These are phyloP conservation scores for Tortrix viridana DNA, from an alignment of 2,888 invertebrate species.

Conservation along the genomic window DNA sequence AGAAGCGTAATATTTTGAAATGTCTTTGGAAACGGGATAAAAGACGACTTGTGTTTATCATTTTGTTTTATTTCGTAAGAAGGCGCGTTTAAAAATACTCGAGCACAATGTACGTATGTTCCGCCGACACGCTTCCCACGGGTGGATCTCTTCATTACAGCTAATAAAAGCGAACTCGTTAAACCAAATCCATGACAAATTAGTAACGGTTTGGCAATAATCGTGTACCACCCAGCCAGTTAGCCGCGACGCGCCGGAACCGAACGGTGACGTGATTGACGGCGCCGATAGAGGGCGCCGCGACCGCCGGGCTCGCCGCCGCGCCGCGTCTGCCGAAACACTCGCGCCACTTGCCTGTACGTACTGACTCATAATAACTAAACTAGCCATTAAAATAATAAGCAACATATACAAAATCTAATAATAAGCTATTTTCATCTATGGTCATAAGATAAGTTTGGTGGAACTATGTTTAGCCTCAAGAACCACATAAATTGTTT, in stretches of 20 bases:
- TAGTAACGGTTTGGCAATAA: conserved; percentile 45
- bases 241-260: conserved; percentile 61
- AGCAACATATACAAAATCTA: too few species aligned
- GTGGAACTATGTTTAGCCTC: too few species aligned
- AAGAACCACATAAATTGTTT: too few species aligned
- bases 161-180: conserved; percentile 43
- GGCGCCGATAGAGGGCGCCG: conserved; percentile 56
- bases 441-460: too few species aligned
- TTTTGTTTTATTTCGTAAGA: too few species aligned
- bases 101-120: not conserved
- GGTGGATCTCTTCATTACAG: conserved; percentile 46
- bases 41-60: too few species aligned
- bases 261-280: conserved; percentile 71
- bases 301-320: not conserved
- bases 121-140: conserved; percentile 52
- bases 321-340: not conserved
- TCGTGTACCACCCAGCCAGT: conserved; percentile 60
- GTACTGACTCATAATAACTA: too few species aligned
- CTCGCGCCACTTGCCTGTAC: not conserved
- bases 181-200: conserved; percentile 59
- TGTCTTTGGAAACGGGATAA: too few species aligned
- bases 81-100: too few species aligned
- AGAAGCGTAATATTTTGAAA: too few species aligned
- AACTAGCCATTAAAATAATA: too few species aligned
- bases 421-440: too few species aligned